Conservation (phyloP, 2,888 invertebrate genomes). For the Apamea monoglypha region DNA sequence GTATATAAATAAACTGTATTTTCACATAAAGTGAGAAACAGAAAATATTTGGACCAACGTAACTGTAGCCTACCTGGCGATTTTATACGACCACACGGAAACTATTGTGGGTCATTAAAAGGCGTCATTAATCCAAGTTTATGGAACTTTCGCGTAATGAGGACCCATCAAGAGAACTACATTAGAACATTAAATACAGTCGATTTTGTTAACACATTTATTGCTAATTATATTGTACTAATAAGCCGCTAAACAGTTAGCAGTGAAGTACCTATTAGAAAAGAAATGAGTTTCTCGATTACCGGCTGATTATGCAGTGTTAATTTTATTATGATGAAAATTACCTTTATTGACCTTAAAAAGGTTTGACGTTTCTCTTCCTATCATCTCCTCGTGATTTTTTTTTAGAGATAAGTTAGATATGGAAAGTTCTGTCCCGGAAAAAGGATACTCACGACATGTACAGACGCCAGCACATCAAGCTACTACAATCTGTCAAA, state of each 20-base stretch:
- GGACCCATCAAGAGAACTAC: conserved; percentile 20
- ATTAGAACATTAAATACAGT: conserved; percentile 8
- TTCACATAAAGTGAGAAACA: background rate
- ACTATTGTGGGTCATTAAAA: background rate
- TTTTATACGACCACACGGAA: background rate
- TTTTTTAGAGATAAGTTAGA: background rate
- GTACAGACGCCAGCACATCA: too few species aligned
- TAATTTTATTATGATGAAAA: conserved; percentile 30
- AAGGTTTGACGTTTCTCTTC: background rate
- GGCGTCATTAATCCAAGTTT: conserved; percentile 10
- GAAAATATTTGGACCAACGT: too few species aligned
- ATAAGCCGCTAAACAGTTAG: conserved; percentile 5
- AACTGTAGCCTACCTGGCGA: background rate
- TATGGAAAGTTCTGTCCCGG: background rate
- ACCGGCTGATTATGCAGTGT: conserved; percentile 5
- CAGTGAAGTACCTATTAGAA: conserved; percentile 20
- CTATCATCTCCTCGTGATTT: background rate
- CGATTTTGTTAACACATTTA: conserved; percentile 35
- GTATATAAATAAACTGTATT: background rate
- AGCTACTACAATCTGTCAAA: too few species aligned
- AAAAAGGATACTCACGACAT: too few species aligned
- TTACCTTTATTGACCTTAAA: background rate
- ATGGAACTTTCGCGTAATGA: conserved; percentile 2
- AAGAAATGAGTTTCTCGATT: conserved; percentile 15
- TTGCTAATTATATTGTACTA: conserved; percentile 32